A percentile compares a stretch with the other conserved stretches of the same genome.
phyloP scores from a whole-genome alignment of 2,888 invertebrate genomes.

The Strigamia transsilvanica region DNA sequence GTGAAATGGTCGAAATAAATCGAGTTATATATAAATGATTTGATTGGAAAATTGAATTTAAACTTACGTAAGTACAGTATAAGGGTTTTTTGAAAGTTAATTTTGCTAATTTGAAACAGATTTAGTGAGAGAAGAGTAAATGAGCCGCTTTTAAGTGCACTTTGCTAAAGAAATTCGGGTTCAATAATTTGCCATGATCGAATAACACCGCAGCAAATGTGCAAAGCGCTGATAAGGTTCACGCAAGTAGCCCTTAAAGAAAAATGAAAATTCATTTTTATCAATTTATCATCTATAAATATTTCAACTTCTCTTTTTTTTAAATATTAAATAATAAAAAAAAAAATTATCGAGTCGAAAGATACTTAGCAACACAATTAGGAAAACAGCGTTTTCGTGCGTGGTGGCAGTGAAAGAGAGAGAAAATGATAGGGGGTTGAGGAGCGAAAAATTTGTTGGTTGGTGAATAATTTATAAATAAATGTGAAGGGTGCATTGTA shows the following conservation, averaged over 20 bases:
- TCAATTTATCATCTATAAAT: constrained; percentile 26
- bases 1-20: not conserved
- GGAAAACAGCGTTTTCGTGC: constrained; percentile 1
- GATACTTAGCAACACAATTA: constrained; percentile 35
- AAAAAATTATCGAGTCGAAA: not conserved
- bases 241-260: not conserved
- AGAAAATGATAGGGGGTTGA: constrained; percentile 9
- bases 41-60: constrained; percentile 19
- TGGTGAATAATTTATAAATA: constrained; percentile 20
- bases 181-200: constrained; percentile 25
- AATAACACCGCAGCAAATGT: constrained; percentile 26
- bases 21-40: not conserved
- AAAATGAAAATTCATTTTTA: constrained; percentile 27
- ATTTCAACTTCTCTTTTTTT: not conserved
- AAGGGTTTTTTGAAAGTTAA: not conserved
- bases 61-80: not conserved
- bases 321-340: not conserved
- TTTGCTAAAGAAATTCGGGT: constrained; percentile 25
- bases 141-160: constrained; percentile 38
- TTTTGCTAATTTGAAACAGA: constrained; percentile 31
- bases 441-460: not conserved
- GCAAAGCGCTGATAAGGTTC: constrained; percentile 22
- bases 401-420: constrained; percentile 12
- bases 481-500: constrained; percentile 1
- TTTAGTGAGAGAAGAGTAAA: constrained; percentile 19